Base-by-base conservation (phyloP, 2,888 invertebrate genomes). In the Acrobasis consociella region DNA sequence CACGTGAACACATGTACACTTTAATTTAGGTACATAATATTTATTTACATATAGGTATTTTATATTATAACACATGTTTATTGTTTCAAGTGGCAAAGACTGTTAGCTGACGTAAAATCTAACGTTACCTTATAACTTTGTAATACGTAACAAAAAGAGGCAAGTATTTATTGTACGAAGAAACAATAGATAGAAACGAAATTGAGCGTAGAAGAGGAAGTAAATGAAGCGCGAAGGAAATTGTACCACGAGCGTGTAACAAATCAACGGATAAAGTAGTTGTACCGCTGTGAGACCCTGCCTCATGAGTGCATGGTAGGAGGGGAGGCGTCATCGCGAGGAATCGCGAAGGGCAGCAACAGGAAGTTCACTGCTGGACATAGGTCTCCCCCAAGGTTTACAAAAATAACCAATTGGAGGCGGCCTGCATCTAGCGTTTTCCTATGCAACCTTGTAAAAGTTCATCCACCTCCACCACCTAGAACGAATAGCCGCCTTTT, bases 31-130 rank as follows among this genome's bases (percentile, higher is more conserved):
- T 78, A 82, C 77, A 78, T 75, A 77, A 81, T 75, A 64, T 49
- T 31, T 66, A 71, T 71, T 63, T 70, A 72, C 67, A 70, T 62
- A 62, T 68, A 73, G 74, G 71, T 74, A 76, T 75, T 73, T 67
- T 70, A 69, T 62, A 68, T 67, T 69, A 73, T 70, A 72, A 74
- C 73, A 69, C 65, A 70, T 63, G 65, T 65, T 72, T 76, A 74
- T 70, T 76, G 74, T 74, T 75, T 69, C 69, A 75, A 78, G 86
- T 86, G 85, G 86, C 85, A 85, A 86, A 85, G 80, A 84, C 76
- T 75, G 79, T 77, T 79, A 77, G 73, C 78, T 79, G 81, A 78
- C 80, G 80, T 22, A 56, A 42, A 81, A 79, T 77, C 67, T 69
- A 74, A 76, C 70, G 73, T 77, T 76, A 75, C 73, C 69, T 70